Percentiles rank a stretch among this genome's conserved stretches.
phyloP scores from a whole-genome alignment of 2,113 vertebrate species.

The Otis tarda region DNA sequence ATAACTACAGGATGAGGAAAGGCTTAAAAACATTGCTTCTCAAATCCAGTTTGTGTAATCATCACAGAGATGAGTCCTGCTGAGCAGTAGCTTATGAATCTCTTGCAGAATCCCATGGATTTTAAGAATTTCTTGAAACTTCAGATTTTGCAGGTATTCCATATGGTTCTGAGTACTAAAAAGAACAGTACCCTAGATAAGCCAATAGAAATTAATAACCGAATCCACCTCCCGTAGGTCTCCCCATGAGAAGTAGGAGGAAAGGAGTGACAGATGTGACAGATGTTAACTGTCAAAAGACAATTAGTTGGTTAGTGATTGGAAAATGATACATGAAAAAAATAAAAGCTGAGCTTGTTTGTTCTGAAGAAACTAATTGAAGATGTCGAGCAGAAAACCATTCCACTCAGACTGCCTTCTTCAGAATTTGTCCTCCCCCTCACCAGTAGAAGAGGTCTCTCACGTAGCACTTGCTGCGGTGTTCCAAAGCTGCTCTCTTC shows the following conservation, averaged over 20 bases:
- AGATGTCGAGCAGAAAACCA: background rate
- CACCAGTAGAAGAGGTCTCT: background rate
- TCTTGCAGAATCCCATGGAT: background rate
- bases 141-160: background rate
- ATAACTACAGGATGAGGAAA: background rate
- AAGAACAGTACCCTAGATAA: background rate
- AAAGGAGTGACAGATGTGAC: background rate
- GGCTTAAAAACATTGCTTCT: background rate
- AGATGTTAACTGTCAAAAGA: background rate
- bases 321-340: background rate
- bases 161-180: background rate
- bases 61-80: background rate
- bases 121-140: background rate
- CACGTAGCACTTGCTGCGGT: accelerated
- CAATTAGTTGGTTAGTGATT: background rate
- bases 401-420: no score
- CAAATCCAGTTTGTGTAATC: background rate
- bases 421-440: background rate
- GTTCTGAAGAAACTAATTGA: background rate
- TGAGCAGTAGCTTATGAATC: background rate
- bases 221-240: background rate
- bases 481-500: background rate
- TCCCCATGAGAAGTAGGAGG: background rate
- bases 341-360: background rate
- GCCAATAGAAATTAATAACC: background rate